These are phyloP conservation scores for Temnothorax unifasciatus DNA, from an alignment of 2,888 invertebrate species.

Conservation along the genomic window DNA sequence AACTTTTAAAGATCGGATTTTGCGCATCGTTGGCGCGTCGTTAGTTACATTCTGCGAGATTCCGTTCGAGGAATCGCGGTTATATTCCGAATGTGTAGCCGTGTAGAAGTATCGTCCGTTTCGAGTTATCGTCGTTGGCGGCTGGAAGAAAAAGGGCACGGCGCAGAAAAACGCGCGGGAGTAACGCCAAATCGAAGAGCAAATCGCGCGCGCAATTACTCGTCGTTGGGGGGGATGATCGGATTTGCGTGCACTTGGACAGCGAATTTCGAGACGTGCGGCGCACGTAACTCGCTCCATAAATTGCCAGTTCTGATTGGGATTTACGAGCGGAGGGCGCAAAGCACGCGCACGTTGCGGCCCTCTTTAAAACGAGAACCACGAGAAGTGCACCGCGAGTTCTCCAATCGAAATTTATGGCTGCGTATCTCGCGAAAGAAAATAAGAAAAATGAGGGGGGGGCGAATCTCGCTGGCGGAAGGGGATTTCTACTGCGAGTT, in stretches of 20 bases:
- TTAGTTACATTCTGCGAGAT: constrained; percentile 15
- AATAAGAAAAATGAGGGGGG: constrained; percentile 37
- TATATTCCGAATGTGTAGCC: constrained; percentile 32
- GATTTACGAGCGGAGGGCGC: constrained; percentile 67
- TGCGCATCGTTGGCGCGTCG: not conserved
- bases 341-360: constrained; percentile 30
- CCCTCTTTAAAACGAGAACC: constrained; percentile 60
- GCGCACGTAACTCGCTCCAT: constrained; percentile 61
- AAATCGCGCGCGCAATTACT: constrained; percentile 48
- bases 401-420: constrained; percentile 65
- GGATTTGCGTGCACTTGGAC: constrained; percentile 42
- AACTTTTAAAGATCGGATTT: constrained; percentile 11
- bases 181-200: constrained; percentile 32
- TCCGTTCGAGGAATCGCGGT: constrained; percentile 9
- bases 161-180: not conserved
- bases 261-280: constrained; percentile 39
- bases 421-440: constrained; percentile 39
- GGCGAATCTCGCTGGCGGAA: not conserved
- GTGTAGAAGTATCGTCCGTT: constrained; percentile 38
- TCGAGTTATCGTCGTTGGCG: constrained; percentile 8
- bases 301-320: constrained; percentile 72
- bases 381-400: constrained; percentile 50
- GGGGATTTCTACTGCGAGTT: not conserved
- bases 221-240: constrained; percentile 41
- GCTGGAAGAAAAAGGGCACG: not conserved